Base-by-base conservation (phyloP, 2,888 invertebrate species). In the Camptogramma bilineatum region DNA sequence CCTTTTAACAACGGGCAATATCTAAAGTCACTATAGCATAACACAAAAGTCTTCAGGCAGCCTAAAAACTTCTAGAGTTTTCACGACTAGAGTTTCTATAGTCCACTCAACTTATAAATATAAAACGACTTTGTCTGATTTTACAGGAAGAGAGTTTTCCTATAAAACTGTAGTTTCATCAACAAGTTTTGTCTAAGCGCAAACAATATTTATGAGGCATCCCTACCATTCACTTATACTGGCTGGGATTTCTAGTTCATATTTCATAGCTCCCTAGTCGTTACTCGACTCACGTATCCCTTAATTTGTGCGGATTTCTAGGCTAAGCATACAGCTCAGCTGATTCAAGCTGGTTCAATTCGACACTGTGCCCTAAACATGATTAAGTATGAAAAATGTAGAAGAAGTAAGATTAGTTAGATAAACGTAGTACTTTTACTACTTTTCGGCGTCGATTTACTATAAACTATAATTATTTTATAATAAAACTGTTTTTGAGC, bases 291-390 rank as follows among this genome's bases (percentile, higher is more conserved):
- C 86, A 86, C 87, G 86, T 83, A 65, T 67, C 67, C 61, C 71
- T 76, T 83, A 78, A 83, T 83, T 81, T 78, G 73, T 73, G 76
- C 69, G 77, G 77, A 81, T 82, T 81, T 70, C 71, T 70, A 51
- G 60, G 64, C 51, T 54, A 62, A 34, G 34, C 57, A 69, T 59
- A 72, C 42, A 62, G 65, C 53, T 61, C 46, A 57, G 63, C 61
- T 19, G 42, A 2, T 16, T 21, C 19, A 2, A 44, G 65, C 61
- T 57, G 18, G 21, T 3, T 16, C 21, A 57, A 39, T 64, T 7
- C 39, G 17, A n/a, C 13, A 42, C 2, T 31, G 9, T 34, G 2
- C 10, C 34, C 2, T 10, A 9, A 9, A 31, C 31, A 31, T 31
- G 9, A 8, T 8, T 28, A 3, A 31, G 31, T 9, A 9, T 2